Evolutionary conservation across 2,888 invertebrate genomes (phyloP).

Genomic region (Notocelia uddmanniana): DNA sequence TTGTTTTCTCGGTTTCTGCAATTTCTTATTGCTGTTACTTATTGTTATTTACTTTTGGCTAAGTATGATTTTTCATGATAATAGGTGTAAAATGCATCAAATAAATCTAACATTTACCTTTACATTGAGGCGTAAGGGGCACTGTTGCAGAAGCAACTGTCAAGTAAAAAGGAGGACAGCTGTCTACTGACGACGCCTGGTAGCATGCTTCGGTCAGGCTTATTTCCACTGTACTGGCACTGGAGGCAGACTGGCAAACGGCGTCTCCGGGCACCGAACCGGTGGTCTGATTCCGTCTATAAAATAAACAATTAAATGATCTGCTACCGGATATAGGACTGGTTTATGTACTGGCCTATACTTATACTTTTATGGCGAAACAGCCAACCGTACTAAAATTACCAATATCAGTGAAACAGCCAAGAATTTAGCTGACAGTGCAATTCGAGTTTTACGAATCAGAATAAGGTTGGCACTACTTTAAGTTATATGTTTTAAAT

Average conservation of each 20-base stretch:
- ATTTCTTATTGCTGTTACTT: background rate
- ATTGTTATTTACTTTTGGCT: background rate
- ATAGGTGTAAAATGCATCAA: too few relatives aligned
- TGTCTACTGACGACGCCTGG: slow-evolving; percentile 73
- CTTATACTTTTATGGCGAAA: too few relatives aligned
- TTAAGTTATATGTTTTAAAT: too few relatives aligned
- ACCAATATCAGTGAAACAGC: background rate
- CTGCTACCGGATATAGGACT: background rate
- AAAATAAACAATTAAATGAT: slow-evolving; percentile 12
- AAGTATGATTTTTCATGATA: background rate
- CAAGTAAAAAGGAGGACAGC: slow-evolving; percentile 86
- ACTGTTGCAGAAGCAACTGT: slow-evolving; percentile 73
- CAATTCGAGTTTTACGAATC: background rate
- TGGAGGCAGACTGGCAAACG: slow-evolving; percentile 74
- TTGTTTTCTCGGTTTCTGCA: too few relatives aligned
- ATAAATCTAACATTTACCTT: slow-evolving; percentile 36
- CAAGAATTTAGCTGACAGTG: background rate
- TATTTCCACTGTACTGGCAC: slow-evolving; percentile 68
- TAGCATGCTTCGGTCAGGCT: slow-evolving; percentile 79
- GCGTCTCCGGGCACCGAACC: slow-evolving; percentile 55
- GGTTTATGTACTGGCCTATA: too few relatives aligned
- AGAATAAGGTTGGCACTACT: too few relatives aligned
- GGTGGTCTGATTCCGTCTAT: slow-evolving; percentile 48
- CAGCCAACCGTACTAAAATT: too few relatives aligned
- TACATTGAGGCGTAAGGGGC: slow-evolving; percentile 46